These are phyloP conservation scores for Nomada lathburiana DNA, from an alignment of 2,888 invertebrate species.

Conservation along the genomic window DNA sequence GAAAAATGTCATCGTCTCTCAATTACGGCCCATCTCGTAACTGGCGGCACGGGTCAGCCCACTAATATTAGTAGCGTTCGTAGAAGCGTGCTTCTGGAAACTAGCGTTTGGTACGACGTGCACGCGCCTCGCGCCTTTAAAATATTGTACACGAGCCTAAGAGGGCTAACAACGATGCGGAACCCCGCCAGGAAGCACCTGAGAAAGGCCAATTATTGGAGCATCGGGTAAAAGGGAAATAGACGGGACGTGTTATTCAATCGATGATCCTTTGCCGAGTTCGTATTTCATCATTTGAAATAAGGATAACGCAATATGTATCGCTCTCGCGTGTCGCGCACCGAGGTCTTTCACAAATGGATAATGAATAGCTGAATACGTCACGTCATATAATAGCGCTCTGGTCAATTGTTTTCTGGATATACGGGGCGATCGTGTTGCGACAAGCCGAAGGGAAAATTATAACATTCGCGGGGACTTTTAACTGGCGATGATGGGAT, in stretches of 20 bases:
- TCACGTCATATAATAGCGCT: slow-evolving; percentile 10
- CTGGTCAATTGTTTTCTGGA: background rate
- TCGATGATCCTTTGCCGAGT: background rate
- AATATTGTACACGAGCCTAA: slow-evolving; percentile 3
- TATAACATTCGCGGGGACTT: background rate
- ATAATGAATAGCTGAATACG: slow-evolving; percentile 38
- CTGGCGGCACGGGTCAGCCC: slow-evolving; percentile 24
- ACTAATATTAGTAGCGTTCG: slow-evolving; percentile 67
- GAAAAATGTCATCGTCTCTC: slow-evolving; percentile 61
- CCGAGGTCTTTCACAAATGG: slow-evolving; percentile 49
- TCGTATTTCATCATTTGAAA: slow-evolving; percentile 1
- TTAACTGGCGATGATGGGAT: background rate
- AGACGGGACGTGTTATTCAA: background rate
- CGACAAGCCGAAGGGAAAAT: slow-evolving; percentile 2
- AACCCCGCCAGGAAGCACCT: background rate
- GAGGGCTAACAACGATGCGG: background rate
- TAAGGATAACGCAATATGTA: background rate
- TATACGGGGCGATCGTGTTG: background rate
- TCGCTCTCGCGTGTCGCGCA: slow-evolving; percentile 9
- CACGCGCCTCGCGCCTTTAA: slow-evolving; percentile 6
- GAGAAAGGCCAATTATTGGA: background rate
- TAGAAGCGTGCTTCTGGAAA: slow-evolving; percentile 60
- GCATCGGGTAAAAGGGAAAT: background rate
- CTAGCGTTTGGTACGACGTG: slow-evolving; percentile 23
- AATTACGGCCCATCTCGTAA: slow-evolving; percentile 50